phyloP scores from a whole-genome alignment of 2,113 vertebrate genomes.

The Gnathonemus echidnorhynchus region DNA sequence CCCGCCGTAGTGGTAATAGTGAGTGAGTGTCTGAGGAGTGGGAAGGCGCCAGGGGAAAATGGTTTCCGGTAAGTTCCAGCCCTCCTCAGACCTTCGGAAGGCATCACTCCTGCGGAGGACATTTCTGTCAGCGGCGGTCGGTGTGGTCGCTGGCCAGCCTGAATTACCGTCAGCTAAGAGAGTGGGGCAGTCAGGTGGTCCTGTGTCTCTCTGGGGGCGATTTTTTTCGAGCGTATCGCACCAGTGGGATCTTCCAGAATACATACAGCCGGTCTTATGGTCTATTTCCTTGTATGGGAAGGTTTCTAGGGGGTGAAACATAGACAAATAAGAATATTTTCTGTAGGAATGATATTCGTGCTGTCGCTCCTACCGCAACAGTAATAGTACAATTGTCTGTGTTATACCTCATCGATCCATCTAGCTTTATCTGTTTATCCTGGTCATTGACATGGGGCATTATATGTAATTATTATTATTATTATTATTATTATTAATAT shows the following conservation, averaged over 20 bases:
- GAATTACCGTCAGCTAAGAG: not conserved
- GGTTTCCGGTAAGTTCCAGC: not conserved
- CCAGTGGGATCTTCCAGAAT: not conserved
- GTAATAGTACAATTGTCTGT: not conserved
- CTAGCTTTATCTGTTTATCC: not conserved
- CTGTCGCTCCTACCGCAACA: not conserved
- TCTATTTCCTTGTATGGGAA: not conserved
- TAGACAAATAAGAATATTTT: not conserved
- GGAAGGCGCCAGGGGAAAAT: not conserved
- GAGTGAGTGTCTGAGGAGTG: not conserved
- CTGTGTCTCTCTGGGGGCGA: not conserved
- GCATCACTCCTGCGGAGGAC: not conserved
- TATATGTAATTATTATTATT: not conserved
- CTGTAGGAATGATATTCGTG: not conserved
- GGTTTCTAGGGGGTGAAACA: not conserved
- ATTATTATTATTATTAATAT: not conserved
- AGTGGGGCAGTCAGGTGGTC: not conserved
- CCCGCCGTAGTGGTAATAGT: not conserved
- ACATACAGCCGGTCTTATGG: not conserved
- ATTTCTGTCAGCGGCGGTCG: not conserved
- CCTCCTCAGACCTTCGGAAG: not conserved
- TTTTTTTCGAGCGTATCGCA: not conserved
- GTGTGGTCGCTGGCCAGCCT: not conserved
- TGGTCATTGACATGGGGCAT: not conserved
- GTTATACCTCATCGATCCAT: not conserved